phyloP scores from a whole-genome alignment of 1,140 invertebrate genomes.

The Drosophila orena region DNA sequence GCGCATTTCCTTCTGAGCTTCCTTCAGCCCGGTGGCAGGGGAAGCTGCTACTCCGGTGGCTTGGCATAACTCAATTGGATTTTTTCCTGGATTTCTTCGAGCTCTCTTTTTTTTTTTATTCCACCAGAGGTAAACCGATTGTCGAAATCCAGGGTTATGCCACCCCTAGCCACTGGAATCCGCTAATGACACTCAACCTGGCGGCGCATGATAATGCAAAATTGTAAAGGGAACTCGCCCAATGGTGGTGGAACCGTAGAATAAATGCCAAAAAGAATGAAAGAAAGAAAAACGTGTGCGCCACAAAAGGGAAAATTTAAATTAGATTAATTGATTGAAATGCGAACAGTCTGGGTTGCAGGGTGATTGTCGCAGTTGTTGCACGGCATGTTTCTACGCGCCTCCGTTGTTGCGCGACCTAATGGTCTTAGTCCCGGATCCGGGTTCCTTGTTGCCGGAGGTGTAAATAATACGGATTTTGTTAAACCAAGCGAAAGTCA shows the following conservation, averaged over 20 bases:
- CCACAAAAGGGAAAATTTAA: slow-evolving; percentile 78
- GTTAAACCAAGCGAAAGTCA: slow-evolving; percentile 73
- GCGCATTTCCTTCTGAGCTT: slow-evolving; percentile 68
- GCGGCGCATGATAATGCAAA: slow-evolving; percentile 66
- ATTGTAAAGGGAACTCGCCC: slow-evolving; percentile 62
- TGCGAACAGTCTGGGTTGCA: slow-evolving; percentile 51
- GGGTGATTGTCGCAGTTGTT: slow-evolving; percentile 63
- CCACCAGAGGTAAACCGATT: slow-evolving; percentile 43
- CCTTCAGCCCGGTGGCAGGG: slow-evolving; percentile 25
- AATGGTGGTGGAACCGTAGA: slow-evolving; percentile 60
- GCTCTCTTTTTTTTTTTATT: slow-evolving; percentile 20
- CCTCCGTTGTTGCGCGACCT: slow-evolving; percentile 27
- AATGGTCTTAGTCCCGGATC: slow-evolving; percentile 51
- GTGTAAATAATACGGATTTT: slow-evolving; percentile 81
- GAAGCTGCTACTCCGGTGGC: slow-evolving; percentile 42
- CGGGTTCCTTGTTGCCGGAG: slow-evolving; percentile 47
- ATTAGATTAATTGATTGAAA: slow-evolving; percentile 85
- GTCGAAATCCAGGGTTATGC: slow-evolving; percentile 9
- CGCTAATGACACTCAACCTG: slow-evolving; percentile 71
- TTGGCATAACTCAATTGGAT: slow-evolving; percentile 69
- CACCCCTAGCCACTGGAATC: slow-evolving; percentile 43
- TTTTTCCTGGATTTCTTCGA: slow-evolving; percentile 26
- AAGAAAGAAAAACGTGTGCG: slow-evolving; percentile 25
- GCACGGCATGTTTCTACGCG: slow-evolving; percentile 61
- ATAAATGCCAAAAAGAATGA: slow-evolving; percentile 28